Evolutionary conservation across 2,113 vertebrate species (phyloP).

Genomic region (Ceyx cyanopectus): DNA sequence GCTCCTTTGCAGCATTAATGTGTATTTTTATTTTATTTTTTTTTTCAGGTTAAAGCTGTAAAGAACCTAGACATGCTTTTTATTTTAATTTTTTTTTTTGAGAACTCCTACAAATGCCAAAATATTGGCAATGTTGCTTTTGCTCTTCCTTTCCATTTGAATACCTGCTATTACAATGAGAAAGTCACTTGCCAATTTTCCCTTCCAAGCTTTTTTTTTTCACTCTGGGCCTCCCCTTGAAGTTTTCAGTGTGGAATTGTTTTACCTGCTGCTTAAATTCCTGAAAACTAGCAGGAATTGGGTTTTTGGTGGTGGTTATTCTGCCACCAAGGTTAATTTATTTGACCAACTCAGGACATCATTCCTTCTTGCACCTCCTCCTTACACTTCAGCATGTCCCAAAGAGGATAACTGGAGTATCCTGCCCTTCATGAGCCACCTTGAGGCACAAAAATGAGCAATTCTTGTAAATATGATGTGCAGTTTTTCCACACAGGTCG

Average conservation of each 20-base stretch:
- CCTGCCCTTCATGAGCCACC: neutral
- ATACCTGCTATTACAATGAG: conserved; percentile 53
- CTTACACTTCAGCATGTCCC: neutral
- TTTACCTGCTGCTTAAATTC: conserved; percentile 20
- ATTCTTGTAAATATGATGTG: neutral
- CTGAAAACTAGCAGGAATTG: neutral
- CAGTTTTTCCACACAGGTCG: neutral
- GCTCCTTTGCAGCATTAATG: conserved; percentile 62
- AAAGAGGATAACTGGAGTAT: neutral
- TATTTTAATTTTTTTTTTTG: neutral
- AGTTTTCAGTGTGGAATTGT: neutral
- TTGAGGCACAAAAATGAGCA: neutral
- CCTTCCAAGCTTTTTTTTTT: neutral
- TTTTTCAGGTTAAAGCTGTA: conserved; percentile 45
- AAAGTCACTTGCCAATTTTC: conserved; percentile 46
- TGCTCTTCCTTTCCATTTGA: conserved; percentile 3
- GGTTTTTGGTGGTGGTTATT: neutral
- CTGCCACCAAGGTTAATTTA: neutral
- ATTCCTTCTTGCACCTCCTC: neutral
- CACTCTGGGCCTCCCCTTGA: conserved; percentile 12
- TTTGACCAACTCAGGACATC: neutral
- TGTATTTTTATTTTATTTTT: neutral
- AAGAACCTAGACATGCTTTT: conserved; percentile 38
- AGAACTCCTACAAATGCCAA: conserved; percentile 63
- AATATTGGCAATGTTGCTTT: conserved; percentile 52